Conservation (phyloP, 2,797 vertebrate species). For the Darevskia mixta region DNA sequence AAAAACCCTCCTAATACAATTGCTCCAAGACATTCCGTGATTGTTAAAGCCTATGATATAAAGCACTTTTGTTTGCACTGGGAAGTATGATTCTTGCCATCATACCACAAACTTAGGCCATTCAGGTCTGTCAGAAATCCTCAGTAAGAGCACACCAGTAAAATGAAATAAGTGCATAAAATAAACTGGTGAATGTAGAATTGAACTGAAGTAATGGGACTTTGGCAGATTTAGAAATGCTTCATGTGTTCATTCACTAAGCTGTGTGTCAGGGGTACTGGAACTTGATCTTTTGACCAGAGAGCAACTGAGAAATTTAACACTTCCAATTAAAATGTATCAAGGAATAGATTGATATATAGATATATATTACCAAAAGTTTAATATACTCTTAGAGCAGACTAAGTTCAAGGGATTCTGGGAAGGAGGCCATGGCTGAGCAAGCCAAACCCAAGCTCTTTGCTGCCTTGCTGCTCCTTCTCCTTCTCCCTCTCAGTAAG, state of each 20-base stretch:
- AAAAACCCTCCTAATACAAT: slow-evolving; percentile 7
- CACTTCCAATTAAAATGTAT: too few relatives aligned
- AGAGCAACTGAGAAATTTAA: background rate
- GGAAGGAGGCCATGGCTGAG: background rate
- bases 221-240: background rate
- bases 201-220: background rate
- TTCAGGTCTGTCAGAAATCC: slow-evolving; percentile 12
- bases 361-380: background rate
- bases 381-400: background rate
- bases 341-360: background rate
- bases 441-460: too few relatives aligned
- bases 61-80: slow-evolving; percentile 31
- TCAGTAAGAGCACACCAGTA: background rate
- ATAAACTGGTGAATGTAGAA: background rate
- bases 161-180: background rate
- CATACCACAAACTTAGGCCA: background rate
- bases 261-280: too few relatives aligned
- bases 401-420: background rate
- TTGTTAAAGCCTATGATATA: slow-evolving; percentile 33
- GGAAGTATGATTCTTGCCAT: background rate
- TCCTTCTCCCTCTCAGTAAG: too few relatives aligned
- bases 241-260: background rate
- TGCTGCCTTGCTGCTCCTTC: too few relatives aligned
- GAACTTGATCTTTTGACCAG: background rate
- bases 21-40: slow-evolving; percentile 29